These are phyloP conservation scores for Hirundo rustica DNA, from an alignment of 2,797 vertebrate species.

Conservation along the genomic window DNA sequence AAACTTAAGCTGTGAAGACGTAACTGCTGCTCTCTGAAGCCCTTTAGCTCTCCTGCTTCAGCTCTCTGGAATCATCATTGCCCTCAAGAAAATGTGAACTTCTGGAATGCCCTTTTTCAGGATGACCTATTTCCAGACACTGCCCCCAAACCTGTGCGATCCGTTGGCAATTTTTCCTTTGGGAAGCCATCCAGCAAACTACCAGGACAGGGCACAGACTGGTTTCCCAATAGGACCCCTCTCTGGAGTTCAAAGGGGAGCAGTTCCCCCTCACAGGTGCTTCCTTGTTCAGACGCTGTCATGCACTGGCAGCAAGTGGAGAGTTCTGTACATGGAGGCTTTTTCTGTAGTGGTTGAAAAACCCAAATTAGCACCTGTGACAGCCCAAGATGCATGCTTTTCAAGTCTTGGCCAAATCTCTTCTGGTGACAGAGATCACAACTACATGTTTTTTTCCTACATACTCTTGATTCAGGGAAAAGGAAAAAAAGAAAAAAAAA, in stretches of 20 bases:
- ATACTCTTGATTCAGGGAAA: not conserved
- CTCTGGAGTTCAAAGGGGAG: fast-evolving
- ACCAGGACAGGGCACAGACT: not conserved
- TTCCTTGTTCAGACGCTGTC: not conserved
- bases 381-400: not conserved
- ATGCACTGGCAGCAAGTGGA: not conserved
- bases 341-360: not conserved
- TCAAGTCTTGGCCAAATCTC: not conserved
- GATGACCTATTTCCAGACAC: not conserved
- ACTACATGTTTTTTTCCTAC: not conserved
- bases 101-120: not conserved
- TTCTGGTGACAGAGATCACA: not conserved
- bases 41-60: not conserved
- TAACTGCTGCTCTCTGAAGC: not conserved
- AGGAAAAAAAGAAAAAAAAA: not conserved
- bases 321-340: not conserved
- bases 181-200: not conserved
- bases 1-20: not conserved
- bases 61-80: not conserved
- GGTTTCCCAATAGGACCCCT: not conserved
- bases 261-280: not conserved
- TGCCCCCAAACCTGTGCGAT: not conserved
- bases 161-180: not conserved
- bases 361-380: not conserved
- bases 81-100: not conserved